A percentile compares a stretch with the other conserved stretches of the same genome.
phyloP scores from a whole-genome alignment of 1,140 invertebrate species.

The Drosophila rhopaloa region DNA sequence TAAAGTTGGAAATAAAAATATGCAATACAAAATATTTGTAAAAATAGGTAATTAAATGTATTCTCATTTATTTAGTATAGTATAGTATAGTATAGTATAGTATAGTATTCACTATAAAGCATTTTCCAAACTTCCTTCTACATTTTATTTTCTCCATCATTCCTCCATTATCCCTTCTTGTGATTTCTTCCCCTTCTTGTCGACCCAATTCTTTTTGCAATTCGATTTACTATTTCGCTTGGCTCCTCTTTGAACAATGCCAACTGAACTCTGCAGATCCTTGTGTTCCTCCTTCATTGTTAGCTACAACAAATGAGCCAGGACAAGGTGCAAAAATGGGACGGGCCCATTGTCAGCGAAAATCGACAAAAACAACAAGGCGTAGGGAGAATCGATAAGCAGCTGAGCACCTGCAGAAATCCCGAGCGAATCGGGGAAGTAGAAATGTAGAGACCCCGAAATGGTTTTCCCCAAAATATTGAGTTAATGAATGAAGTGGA shows the following conservation, averaged over 20 bases:
- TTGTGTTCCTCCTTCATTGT: slow-evolving; percentile 44
- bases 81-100: no score
- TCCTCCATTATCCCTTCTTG: no score
- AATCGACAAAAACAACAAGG: slow-evolving; percentile 24
- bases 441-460: slow-evolving; percentile 18
- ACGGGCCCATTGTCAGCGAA: slow-evolving; percentile 65
- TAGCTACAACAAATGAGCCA: slow-evolving; percentile 40
- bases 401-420: slow-evolving; percentile 65
- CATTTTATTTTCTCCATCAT: neutral
- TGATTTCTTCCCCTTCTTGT: neutral
- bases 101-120: no score
- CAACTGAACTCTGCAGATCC: slow-evolving; percentile 8
- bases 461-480: slow-evolving; percentile 59
- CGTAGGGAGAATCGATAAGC: slow-evolving; percentile 9
- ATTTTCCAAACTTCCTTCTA: neutral
- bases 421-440: slow-evolving; percentile 22
- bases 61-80: no score
- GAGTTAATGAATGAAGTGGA: slow-evolving; percentile 59
- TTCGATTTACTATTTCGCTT: neutral
- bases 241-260: slow-evolving; percentile 45
- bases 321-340: slow-evolving; percentile 83
- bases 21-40: no score
- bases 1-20: no score
- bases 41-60: no score
- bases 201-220: slow-evolving; percentile 15